These are phyloP conservation scores for Zygothrica quintamaculata DNA, from an alignment of 2,888 invertebrate genomes.

Conservation along the genomic window DNA sequence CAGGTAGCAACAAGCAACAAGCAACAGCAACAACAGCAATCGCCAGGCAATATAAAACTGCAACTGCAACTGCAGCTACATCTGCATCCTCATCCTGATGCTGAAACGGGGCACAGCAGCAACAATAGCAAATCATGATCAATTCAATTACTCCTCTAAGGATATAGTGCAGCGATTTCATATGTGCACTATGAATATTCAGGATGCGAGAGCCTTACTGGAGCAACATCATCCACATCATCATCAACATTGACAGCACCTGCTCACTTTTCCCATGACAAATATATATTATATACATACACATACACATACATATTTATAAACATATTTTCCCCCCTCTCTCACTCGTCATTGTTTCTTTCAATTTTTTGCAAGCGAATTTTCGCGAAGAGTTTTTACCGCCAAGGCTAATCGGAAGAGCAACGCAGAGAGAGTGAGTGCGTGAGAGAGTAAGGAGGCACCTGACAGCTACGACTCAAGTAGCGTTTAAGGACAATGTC, in stretches of 20 bases:
- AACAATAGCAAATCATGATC: slow-evolving; percentile 81
- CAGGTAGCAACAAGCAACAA: slow-evolving; percentile 35
- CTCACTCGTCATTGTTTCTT: slow-evolving; percentile 2
- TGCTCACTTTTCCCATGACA: slow-evolving; percentile 80
- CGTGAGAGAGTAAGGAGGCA: slow-evolving; percentile 28
- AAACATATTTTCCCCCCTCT: no score
- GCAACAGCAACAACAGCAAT: not conserved
- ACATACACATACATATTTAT: no score
- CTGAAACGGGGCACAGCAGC: slow-evolving; percentile 30
- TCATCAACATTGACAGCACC: no score
- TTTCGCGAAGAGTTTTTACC: slow-evolving; percentile 24
- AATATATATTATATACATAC: slow-evolving; percentile 27
- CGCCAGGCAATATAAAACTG: slow-evolving; percentile 1
- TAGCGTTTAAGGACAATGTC: slow-evolving; percentile 57
- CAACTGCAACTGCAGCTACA: slow-evolving; percentile 56
- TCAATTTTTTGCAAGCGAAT: slow-evolving; percentile 24
- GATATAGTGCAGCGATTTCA: slow-evolving; percentile 51
- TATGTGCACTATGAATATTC: no score
- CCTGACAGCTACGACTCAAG: slow-evolving; percentile 54
- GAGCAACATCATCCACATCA: no score
- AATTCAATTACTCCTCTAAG: slow-evolving; percentile 76
- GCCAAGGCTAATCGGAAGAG: slow-evolving; percentile 40
- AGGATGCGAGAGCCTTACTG: slow-evolving; percentile 37
- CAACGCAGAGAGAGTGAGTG: no score
- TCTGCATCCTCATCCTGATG: slow-evolving; percentile 42